A percentile compares a stretch with the other conserved stretches of the same genome.
Evolutionary conservation across 2,888 invertebrate genomes (phyloP).

Genomic region (Pheosia tremula): DNA sequence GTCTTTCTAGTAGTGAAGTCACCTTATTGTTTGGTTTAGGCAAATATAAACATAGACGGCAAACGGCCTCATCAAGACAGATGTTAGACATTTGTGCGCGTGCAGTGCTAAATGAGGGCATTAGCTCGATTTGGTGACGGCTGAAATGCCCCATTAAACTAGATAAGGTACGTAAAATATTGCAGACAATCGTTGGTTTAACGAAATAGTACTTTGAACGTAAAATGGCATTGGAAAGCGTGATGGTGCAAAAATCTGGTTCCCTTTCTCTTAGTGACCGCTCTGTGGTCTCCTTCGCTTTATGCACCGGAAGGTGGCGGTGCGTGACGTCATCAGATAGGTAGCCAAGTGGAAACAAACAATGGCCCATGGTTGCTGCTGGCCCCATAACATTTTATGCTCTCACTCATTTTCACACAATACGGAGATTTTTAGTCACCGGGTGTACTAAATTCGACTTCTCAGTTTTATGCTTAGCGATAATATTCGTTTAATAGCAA

Average conservation of each 20-base stretch:
- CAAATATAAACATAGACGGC: constrained; percentile 32
- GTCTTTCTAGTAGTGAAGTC: constrained; percentile 14
- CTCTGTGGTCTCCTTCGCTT: constrained; percentile 52
- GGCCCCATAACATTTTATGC: constrained; percentile 52
- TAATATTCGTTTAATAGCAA: constrained; percentile 9
- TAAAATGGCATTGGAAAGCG: constrained; percentile 1
- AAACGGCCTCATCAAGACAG: constrained; percentile 42
- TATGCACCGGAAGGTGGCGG: constrained; percentile 65
- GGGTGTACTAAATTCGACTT: not conserved
- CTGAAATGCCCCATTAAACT: constrained; percentile 25
- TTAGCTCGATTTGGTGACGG: constrained; percentile 39
- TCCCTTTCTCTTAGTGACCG: constrained; percentile 26
- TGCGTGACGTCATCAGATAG: constrained; percentile 75
- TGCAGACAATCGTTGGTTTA: not conserved
- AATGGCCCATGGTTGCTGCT: constrained; percentile 51
- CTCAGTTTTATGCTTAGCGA: constrained; percentile 15
- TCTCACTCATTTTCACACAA: constrained; percentile 22
- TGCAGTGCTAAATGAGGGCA: constrained; percentile 51
- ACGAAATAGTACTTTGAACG: not conserved
- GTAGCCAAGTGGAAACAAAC: constrained; percentile 73
- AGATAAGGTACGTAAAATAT: constrained; percentile 9
- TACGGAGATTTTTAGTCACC: too few species aligned
- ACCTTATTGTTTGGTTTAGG: constrained; percentile 20
- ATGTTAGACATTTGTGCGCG: constrained; percentile 40
- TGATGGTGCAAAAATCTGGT: constrained; percentile 5